Conservation (phyloP, 2,113 vertebrate genomes). For the Spea multiplicata region DNA sequence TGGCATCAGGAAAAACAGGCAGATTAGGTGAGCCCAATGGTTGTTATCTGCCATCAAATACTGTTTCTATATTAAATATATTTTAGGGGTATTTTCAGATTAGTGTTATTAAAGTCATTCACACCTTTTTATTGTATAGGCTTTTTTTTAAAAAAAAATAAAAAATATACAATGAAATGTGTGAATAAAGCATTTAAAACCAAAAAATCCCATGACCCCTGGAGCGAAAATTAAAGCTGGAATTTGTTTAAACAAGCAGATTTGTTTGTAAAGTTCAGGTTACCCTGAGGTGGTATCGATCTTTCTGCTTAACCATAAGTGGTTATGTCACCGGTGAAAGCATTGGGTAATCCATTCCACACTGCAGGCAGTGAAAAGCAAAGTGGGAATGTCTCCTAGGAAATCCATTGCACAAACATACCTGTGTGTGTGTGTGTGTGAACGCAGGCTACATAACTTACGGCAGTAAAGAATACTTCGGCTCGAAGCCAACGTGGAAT, state of each 20-base stretch:
- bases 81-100: too few relatives aligned
- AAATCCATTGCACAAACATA: slow-evolving; percentile 39
- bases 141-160: too few relatives aligned
- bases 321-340: slow-evolving; percentile 30
- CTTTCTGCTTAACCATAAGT: slow-evolving; percentile 1
- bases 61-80: too few relatives aligned
- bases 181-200: background rate
- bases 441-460: slow-evolving; percentile 22
- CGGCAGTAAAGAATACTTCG: slow-evolving; percentile 20
- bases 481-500: slow-evolving; percentile 18
- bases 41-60: too few relatives aligned
- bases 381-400: slow-evolving; percentile 42
- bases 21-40: too few relatives aligned
- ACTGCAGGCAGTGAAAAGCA: slow-evolving; percentile 37
- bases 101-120: too few relatives aligned
- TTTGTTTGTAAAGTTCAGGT: background rate
- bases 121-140: too few relatives aligned
- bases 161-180: background rate
- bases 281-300: slow-evolving; percentile 12
- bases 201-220: background rate
- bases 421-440: slow-evolving; percentile 10
- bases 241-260: slow-evolving; percentile 12
- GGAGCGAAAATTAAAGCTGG: background rate
- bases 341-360: slow-evolving; percentile 38
- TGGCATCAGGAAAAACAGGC: too few relatives aligned